Conservation (phyloP, 2,113 vertebrate genomes). For the Aepyceros melampus region DNA sequence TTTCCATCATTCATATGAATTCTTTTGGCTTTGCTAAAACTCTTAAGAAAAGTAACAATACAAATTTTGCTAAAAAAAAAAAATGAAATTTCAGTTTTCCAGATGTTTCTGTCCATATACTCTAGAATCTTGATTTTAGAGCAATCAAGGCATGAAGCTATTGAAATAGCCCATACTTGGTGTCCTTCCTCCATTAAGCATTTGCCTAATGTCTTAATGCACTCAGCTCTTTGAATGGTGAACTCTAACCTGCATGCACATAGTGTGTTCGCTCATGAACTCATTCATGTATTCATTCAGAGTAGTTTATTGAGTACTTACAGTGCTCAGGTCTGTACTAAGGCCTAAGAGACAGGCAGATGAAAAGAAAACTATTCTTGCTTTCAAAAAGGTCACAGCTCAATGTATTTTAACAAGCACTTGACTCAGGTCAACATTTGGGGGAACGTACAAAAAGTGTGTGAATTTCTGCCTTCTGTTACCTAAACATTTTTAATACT, state of each 20-base stretch:
- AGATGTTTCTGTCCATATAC: background rate
- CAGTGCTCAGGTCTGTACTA: background rate
- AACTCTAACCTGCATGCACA: background rate
- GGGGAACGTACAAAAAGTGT: background rate
- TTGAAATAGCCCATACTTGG: background rate
- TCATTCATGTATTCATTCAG: background rate
- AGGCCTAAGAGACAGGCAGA: background rate
- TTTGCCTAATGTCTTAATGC: background rate
- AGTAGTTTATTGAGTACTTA: background rate
- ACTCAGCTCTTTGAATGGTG: background rate
- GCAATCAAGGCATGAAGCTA: background rate
- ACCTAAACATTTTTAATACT: background rate
- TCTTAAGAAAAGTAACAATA: background rate
- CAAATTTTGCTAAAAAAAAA: background rate
- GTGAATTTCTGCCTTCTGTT: background rate
- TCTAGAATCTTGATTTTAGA: background rate
- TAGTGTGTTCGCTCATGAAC: background rate
- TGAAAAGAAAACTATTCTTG: background rate
- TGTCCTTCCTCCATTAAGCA: background rate
- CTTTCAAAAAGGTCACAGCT: background rate
- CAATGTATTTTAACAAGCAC: background rate
- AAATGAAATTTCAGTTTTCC: background rate
- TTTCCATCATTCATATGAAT: background rate
- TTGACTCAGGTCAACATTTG: background rate
- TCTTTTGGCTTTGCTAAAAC: background rate